Evolutionary conservation across 2,888 invertebrate genomes (phyloP), one percentile per base, ranked within the genome.

Genomic region (Digitonthophagus gazella): DNA sequence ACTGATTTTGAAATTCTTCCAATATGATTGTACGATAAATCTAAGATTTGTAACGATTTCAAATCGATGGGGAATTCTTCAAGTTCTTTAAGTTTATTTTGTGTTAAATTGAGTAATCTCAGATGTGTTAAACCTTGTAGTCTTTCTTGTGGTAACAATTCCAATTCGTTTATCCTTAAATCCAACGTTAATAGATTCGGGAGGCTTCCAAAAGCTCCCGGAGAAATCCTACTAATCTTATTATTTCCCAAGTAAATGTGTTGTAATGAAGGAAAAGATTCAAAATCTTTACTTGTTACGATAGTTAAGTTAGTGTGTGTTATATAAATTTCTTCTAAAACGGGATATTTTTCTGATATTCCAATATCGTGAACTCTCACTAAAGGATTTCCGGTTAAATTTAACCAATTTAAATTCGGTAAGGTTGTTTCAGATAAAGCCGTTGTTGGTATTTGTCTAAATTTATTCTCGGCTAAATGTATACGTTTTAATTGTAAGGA

Each of bases 251-350:
- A 83, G 78, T 90, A 90, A 68, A 95, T 85, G 77, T 91, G 92
- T 78, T 92, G 88, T 44, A 95, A 83, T 0, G 90, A 88, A 15
- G 93, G 92, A 77, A 94, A 95, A 44, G 91, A 90, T 77, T 93
- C 92, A 77, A 95, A 95, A 78, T 95, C 95, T 79, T 91, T 92
- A 74, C 92, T 92, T 0, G 93, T 93, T 64, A 95, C 87, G 73
- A 94, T 91, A 15, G 90, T 92, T 65, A 95, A 85, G 80, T 95
- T 95, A 4, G 95, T 94, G 58, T 87, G 87, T 71, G 89, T 90
- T 74, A 93, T 90, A 79, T 93, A 90, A 67, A 94, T 86, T 81
- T 94, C 93, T 80, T 93, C 91, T n/a, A 94, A 84, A n/a, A 89
- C 85, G 1, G 93, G 90, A 83, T 92, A 92, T 76, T 88, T 86